phyloP scores from a whole-genome alignment of 2,113 vertebrate genomes.

The Rhynchomys soricoides region DNA sequence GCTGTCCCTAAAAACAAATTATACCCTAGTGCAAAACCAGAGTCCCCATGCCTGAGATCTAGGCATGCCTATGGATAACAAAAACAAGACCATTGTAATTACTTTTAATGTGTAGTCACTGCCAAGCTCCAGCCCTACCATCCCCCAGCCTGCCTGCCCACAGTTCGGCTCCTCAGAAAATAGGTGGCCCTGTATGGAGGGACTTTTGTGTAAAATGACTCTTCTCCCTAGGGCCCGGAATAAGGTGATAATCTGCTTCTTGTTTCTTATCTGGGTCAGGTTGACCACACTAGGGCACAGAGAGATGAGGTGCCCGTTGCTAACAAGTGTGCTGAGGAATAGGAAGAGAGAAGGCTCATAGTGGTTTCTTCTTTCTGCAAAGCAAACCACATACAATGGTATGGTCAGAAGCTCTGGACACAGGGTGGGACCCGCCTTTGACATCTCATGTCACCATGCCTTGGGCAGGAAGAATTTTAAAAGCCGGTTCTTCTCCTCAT shows the following conservation, averaged over 20 bases:
- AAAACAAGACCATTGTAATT: slow-evolving; percentile 71
- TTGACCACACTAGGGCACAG: background rate
- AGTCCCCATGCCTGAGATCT: slow-evolving; percentile 23
- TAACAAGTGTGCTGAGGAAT: too few species aligned
- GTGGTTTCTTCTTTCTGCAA: background rate
- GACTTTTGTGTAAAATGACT: background rate
- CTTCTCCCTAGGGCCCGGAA: background rate
- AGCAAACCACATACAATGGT: background rate
- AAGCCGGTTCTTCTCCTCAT: too few species aligned
- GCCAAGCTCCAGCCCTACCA: slow-evolving; percentile 68
- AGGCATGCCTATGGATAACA: background rate
- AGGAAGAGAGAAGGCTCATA: background rate
- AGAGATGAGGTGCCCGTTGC: background rate
- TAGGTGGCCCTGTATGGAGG: background rate
- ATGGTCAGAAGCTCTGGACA: background rate
- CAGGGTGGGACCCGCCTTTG: accelerated
- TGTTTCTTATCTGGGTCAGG: background rate
- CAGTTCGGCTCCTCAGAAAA: slow-evolving; percentile 45
- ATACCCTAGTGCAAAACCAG: slow-evolving; percentile 49
- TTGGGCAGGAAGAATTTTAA: background rate
- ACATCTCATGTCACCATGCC: background rate
- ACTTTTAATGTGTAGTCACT: slow-evolving; percentile 78
- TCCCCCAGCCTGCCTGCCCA: slow-evolving; percentile 65
- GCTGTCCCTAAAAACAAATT: slow-evolving; percentile 80
- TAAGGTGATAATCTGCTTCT: background rate